phyloP scores from a whole-genome alignment of 2,797 vertebrate species.

The Cyclura pinguis region DNA sequence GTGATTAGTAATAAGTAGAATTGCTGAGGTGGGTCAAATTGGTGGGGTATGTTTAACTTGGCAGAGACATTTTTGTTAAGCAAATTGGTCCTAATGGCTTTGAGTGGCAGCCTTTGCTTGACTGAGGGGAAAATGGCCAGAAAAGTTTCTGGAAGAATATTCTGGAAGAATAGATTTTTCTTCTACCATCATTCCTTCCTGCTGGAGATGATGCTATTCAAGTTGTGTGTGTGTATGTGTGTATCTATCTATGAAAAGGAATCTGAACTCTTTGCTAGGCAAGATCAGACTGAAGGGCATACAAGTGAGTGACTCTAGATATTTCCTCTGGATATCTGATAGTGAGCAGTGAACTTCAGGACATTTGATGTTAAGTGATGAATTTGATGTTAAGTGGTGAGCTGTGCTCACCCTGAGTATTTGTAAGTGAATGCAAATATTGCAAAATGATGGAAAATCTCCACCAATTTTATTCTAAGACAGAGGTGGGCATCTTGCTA shows the following conservation, averaged over 20 bases:
- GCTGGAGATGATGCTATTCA: background rate
- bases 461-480: background rate
- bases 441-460: background rate
- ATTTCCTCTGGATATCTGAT: too few species aligned
- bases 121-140: background rate
- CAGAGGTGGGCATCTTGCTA: background rate
- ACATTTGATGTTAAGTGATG: background rate
- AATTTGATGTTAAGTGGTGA: background rate
- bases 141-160: background rate
- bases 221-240: background rate
- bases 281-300: background rate
- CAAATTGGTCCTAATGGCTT: background rate
- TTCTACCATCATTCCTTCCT: background rate
- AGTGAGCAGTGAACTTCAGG: background rate
- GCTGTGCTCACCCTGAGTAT: background rate
- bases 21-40: background rate
- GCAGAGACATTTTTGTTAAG: background rate
- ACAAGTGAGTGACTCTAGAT: background rate
- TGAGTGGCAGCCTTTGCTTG: background rate
- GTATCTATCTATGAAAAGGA: background rate
- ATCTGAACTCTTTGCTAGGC: background rate
- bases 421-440: background rate
- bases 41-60: background rate
- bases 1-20: background rate
- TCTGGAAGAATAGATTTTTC: background rate